Conservation (phyloP, 2,797 vertebrate species). For the Staurois parvus region DNA sequence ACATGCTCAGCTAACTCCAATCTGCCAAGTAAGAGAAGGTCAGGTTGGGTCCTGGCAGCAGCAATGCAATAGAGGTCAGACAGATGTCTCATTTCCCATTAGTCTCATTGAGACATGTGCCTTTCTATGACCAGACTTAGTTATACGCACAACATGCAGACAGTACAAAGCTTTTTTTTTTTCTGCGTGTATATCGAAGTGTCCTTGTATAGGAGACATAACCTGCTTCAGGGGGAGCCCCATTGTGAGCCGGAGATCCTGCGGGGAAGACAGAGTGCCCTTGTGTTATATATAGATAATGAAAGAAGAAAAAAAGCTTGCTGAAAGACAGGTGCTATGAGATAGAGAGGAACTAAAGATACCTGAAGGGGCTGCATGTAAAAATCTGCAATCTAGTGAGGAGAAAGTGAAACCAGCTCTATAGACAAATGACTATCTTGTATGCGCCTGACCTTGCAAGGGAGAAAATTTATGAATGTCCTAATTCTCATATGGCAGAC, state of each 20-base stretch:
- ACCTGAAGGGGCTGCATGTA: slow-evolving; percentile 27
- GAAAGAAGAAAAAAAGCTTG: not conserved
- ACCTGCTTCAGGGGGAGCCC: slow-evolving; percentile 45
- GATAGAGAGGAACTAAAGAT: not conserved
- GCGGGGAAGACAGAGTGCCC: slow-evolving; percentile 49
- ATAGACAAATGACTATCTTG: slow-evolving; percentile 23
- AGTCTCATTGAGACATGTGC: not conserved
- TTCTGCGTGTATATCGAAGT: slow-evolving; percentile 7
- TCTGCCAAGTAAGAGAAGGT: not conserved
- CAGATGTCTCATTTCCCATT: not conserved
- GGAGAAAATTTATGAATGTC: slow-evolving; percentile 42
- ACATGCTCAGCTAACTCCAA: not conserved
- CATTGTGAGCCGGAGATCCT: slow-evolving; percentile 40
- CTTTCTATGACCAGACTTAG: not conserved
- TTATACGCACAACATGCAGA: not conserved
- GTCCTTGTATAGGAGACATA: slow-evolving; percentile 48
- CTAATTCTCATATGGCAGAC: slow-evolving; percentile 34
- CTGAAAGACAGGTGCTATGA: slow-evolving; percentile 39
- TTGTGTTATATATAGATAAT: slow-evolving; percentile 56
- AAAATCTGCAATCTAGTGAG: not conserved
- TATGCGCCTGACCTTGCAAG: slow-evolving; percentile 46
- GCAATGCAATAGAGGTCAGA: not conserved
- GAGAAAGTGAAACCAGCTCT: slow-evolving; percentile 20
- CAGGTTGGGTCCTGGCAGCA: not conserved
- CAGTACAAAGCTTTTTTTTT: not conserved